Conservation (phyloP, 2,888 invertebrate genomes). For the Agonopterix arenella region DNA sequence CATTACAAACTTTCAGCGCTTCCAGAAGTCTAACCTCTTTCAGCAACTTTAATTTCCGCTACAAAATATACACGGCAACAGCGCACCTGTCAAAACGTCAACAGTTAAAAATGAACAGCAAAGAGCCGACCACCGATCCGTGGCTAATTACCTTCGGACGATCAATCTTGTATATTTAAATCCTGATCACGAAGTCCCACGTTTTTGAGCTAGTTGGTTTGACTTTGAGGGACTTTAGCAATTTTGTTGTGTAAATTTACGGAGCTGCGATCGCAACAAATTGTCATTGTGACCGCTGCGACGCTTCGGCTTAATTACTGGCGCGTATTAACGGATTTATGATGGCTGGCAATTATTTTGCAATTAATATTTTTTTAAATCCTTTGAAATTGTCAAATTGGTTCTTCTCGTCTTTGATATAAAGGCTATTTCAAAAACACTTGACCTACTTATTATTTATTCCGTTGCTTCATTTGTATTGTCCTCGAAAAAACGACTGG, state of each 20-base stretch:
- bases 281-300: constrained; percentile 35
- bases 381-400: no score
- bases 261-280: constrained; percentile 24
- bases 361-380: constrained; percentile 5
- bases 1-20: constrained; percentile 9
- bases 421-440: not conserved
- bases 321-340: constrained; percentile 37
- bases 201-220: not conserved
- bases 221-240: constrained; percentile 1
- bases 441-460: not conserved
- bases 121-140: constrained; percentile 37
- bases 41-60: constrained; percentile 29
- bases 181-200: constrained; percentile 14
- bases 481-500: no score
- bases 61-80: constrained; percentile 22
- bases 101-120: constrained; percentile 50
- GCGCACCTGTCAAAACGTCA: constrained; percentile 43
- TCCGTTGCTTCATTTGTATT: no score
- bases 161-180: constrained; percentile 41
- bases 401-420: not conserved
- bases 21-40: constrained; percentile 8
- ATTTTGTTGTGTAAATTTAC: not conserved
- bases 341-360: constrained; percentile 16
- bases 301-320: constrained; percentile 35
- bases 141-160: constrained; percentile 43